These are phyloP conservation scores for Agrilus planipennis DNA, from an alignment of 1,140 invertebrate genomes.

Conservation along the genomic window DNA sequence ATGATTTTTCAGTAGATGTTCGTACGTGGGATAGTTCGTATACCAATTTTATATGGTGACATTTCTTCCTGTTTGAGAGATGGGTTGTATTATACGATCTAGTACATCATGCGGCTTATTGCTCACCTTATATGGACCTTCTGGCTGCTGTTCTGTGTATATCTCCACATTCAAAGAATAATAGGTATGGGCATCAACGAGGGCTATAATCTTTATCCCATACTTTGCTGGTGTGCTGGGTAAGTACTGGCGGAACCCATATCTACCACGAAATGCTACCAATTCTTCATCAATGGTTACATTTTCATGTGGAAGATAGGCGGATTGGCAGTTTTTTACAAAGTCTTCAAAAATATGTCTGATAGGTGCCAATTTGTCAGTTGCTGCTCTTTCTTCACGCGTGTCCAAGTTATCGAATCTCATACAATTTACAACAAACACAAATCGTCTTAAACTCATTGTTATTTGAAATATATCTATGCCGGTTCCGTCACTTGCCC, in stretches of 20 bases:
- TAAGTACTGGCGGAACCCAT: slow-evolving; percentile 1
- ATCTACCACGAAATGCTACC: slow-evolving; percentile 25
- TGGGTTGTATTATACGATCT: neutral
- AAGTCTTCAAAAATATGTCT: slow-evolving; percentile 24
- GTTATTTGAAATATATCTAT: slow-evolving; percentile 31
- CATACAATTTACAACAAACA: slow-evolving; percentile 35
- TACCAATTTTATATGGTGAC: slow-evolving; percentile 14
- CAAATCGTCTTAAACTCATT: slow-evolving; percentile 38
- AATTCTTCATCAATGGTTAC: slow-evolving; percentile 31
- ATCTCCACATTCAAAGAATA: slow-evolving; percentile 28
- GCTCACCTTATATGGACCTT: neutral
- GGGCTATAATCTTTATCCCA: slow-evolving; percentile 26
- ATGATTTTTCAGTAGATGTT: slow-evolving; percentile 2
- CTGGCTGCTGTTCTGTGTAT: neutral
- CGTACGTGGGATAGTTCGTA: slow-evolving; percentile 2
- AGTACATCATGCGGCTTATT: neutral
- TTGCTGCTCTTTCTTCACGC: slow-evolving; percentile 18
- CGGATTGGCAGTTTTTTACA: slow-evolving; percentile 13
- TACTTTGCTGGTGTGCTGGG: slow-evolving; percentile 5
- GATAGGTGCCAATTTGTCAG: slow-evolving; percentile 26
- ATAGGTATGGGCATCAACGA: slow-evolving; percentile 16
- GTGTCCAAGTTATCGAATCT: slow-evolving; percentile 35
- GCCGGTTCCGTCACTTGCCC: slow-evolving; percentile 35
- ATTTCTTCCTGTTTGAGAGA: slow-evolving; percentile 6
- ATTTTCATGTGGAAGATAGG: slow-evolving; percentile 18